Evolutionary conservation across 2,888 invertebrate genomes (phyloP).

Genomic region (Lobophora halterata): DNA sequence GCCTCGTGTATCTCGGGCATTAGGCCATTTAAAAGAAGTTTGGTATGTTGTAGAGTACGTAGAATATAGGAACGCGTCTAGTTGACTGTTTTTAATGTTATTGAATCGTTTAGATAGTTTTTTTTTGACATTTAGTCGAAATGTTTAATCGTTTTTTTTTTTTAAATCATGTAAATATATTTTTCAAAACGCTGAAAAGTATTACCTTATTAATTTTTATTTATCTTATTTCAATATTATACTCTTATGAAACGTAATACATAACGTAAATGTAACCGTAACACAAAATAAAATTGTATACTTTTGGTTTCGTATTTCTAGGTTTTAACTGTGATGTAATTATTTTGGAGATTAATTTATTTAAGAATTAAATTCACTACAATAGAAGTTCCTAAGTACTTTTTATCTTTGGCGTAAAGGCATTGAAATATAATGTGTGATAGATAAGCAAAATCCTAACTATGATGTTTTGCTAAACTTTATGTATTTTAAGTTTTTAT

Average conservation of each 20-base stretch:
- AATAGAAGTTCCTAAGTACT: constrained; percentile 43
- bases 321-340: constrained; percentile 45
- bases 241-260: not conserved
- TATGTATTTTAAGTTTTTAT: constrained; percentile 31
- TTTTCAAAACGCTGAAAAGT: constrained; percentile 1
- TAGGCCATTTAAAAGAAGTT: no score
- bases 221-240: no score
- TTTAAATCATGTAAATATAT: constrained; percentile 4
- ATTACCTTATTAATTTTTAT: no score
- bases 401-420: constrained; percentile 11
- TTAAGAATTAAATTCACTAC: constrained; percentile 21
- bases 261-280: constrained; percentile 1
- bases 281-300: not conserved
- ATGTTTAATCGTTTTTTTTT: constrained; percentile 7
- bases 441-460: not conserved
- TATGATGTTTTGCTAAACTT: constrained; percentile 1
- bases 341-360: constrained; percentile 40
- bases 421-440: not conserved
- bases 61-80: no score
- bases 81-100: constrained; percentile 53
- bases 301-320: constrained; percentile 25
- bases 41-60: no score
- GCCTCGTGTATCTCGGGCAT: no score
- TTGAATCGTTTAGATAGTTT: constrained; percentile 36
- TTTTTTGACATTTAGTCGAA: constrained; percentile 33